phyloP scores from a whole-genome alignment of 2,113 vertebrate species.

The human region GRCh38 chr14:61709501-61710000 shows the following conservation, averaged over 20 bases:
- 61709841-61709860: background rate
- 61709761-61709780: background rate
- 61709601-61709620: background rate
- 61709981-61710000: slow-evolving; percentile 8
- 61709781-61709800: slow-evolving; percentile 1
- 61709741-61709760: slow-evolving; percentile 33
- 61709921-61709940: background rate
- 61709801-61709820: background rate
- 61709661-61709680: background rate
- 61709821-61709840: background rate
- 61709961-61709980: background rate
- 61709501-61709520: background rate
- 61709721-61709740: background rate
- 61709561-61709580: background rate
- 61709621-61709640: slow-evolving; percentile 7
- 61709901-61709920: background rate
- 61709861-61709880: background rate
- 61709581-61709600: background rate
- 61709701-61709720: background rate
- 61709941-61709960: background rate
- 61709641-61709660: slow-evolving; percentile 33
- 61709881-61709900: slow-evolving; percentile 2
- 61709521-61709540: background rate
- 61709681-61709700: background rate
- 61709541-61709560: background rate